Base-by-base conservation (phyloP, 2,797 vertebrate species). In the Enteromius trimaculatus region DNA sequence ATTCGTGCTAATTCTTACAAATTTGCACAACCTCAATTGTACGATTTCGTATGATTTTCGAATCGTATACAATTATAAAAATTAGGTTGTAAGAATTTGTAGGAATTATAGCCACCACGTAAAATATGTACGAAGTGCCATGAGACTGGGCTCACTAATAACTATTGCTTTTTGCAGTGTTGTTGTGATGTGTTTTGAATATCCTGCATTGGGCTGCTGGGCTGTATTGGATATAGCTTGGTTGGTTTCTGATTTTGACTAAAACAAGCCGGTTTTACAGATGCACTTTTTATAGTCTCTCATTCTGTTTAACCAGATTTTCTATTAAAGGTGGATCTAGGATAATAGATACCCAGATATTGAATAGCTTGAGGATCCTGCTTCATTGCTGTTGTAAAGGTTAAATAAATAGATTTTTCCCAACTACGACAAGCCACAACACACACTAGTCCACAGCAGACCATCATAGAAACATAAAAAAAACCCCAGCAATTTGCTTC, bases 381-480 rank as follows among this genome's bases (percentile, higher is more conserved):
- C 34, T 76, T 34, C 29, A 37, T 58, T 34, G 21, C 51, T 76
- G 53, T 42, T 23, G 17, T 53, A 75, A 19, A 53, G 49, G 49
- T 55, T 37, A 5, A 55, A 55, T 26, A 60, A 55, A 37, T 76
- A 1, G 29, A 51, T 49, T 78, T 64, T 49, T 47, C 17, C 10
- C 31, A 60, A 42, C n/a, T 4, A 47, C 62, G 65, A 80, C 81
- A 84, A 79, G 74, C 55, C n/a, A 79, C 64, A 81, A 47, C 47
- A 58, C 62, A 65, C 10, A 65, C 14, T n/a, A 8, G 58, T 68
- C 55, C 39, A 42, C 62, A 65, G 29, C 19, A 68, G 82, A 58
- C 26, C 44, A 77, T 81, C 77, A 51, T 34, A 47, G 64, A n/a
- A 69, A 77, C 77, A 82, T 85, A 71, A 62, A 81, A 60, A 80